phyloP scores from a whole-genome alignment of 2,113 vertebrate genomes.

The Tricholaema leucomelas region DNA sequence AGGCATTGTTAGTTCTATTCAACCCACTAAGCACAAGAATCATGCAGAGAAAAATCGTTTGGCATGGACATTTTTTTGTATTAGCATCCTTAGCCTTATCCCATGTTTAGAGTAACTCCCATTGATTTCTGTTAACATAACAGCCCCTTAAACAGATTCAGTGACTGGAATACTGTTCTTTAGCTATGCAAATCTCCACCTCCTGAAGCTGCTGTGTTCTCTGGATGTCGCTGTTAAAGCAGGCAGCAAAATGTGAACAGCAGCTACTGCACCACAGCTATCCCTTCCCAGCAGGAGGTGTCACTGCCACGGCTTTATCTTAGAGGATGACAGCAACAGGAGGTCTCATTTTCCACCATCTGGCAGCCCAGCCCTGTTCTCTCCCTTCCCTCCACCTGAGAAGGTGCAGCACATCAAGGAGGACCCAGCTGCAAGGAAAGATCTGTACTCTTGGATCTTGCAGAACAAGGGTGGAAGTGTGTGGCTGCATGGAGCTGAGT shows the following conservation, averaged over 20 bases:
- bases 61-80: not conserved
- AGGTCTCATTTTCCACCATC: not conserved
- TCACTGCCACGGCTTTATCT: not conserved
- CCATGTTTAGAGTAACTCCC: not conserved
- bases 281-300: not conserved
- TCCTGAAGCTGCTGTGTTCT: rapidly evolving
- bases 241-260: not conserved
- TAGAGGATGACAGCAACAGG: not conserved
- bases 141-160: not conserved
- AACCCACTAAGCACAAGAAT: not conserved
- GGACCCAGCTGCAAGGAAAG: not conserved
- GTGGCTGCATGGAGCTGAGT: not conserved
- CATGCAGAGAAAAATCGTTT: not conserved
- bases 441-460: not conserved
- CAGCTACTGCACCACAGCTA: not conserved
- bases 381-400: not conserved
- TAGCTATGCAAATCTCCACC: not conserved
- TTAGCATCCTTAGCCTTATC: not conserved
- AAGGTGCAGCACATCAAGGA: not conserved
- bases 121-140: not conserved
- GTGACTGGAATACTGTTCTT: not conserved
- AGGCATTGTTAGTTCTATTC: not conserved
- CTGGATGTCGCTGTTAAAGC: not conserved
- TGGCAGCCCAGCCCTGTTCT: not conserved
- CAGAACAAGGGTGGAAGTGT: not conserved